Conservation (phyloP, 2,888 invertebrate species). For the Cheilosia urbana region DNA sequence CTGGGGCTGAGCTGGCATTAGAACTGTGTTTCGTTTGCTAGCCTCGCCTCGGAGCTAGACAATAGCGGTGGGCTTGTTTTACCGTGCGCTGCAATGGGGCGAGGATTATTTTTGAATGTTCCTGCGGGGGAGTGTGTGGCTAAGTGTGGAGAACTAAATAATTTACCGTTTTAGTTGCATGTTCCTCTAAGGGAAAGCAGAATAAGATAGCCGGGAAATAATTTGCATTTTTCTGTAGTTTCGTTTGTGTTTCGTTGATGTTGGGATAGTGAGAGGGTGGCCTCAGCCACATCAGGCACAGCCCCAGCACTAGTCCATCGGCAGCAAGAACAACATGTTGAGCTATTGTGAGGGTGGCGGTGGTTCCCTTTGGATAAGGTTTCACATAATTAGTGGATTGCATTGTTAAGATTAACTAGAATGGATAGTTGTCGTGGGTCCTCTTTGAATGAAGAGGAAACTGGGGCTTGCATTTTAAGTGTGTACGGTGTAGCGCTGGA, state of each 20-base stretch:
- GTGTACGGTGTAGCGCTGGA: neutral
- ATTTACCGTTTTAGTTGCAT: constrained; percentile 72
- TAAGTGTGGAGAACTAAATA: constrained; percentile 70
- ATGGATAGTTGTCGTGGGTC: constrained; percentile 54
- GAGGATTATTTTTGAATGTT: constrained; percentile 57
- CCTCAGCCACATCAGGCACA: too few relatives aligned
- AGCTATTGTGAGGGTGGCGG: neutral
- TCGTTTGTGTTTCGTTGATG: constrained; percentile 34
- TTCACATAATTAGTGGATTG: constrained; percentile 73
- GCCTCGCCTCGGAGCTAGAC: constrained; percentile 47
- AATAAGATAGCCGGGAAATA: constrained; percentile 56
- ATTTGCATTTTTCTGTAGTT: constrained; percentile 72
- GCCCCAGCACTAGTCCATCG: neutral
- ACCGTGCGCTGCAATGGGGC: constrained; percentile 41
- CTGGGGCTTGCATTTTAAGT: constrained; percentile 36
- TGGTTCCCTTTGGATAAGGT: constrained; percentile 36
- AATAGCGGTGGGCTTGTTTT: constrained; percentile 12
- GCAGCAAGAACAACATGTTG: constrained; percentile 53
- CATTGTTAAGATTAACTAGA: constrained; percentile 69
- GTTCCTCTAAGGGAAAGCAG: constrained; percentile 15
- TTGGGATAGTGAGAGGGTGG: neutral
- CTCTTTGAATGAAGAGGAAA: neutral
- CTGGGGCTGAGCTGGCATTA: constrained; percentile 67
- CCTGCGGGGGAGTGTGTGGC: constrained; percentile 36
- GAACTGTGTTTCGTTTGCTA: constrained; percentile 52